These are phyloP conservation scores for Chiloscyllium plagiosum DNA, from an alignment of 2,113 vertebrate species.

Conservation along the genomic window DNA sequence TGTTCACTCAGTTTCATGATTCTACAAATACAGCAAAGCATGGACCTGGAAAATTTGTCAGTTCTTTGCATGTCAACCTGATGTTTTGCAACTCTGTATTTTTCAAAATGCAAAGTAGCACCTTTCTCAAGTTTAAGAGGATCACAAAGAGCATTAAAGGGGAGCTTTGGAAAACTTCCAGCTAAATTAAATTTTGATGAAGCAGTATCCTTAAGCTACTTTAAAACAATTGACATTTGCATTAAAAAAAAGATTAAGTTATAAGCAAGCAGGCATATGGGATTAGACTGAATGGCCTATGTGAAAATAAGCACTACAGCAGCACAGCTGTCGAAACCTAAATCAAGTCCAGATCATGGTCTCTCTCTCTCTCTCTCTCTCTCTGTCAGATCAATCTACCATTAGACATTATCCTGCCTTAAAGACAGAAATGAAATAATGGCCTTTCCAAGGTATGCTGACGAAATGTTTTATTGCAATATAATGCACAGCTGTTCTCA, in stretches of 20 bases:
- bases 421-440: background rate
- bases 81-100: background rate
- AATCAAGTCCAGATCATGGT: background rate
- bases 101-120: background rate
- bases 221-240: background rate
- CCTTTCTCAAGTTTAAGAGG: background rate
- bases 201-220: background rate
- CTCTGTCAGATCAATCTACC: background rate
- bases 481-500: background rate
- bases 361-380: background rate
- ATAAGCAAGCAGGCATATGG: background rate
- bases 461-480: background rate
- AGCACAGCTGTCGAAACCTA: background rate
- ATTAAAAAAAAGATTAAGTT: background rate
- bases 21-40: background rate
- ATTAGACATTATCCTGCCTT: too few relatives aligned
- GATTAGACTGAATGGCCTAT: background rate
- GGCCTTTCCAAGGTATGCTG: background rate
- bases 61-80: background rate
- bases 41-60: background rate
- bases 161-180: background rate
- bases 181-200: background rate
- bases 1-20: background rate
- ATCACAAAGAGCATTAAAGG: background rate
- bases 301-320: background rate